A percentile compares a stretch with the other conserved stretches of the same genome.
phyloP scores from a whole-genome alignment of 2,797 vertebrate genomes.

The Periophthalmus magnuspinnatus region DNA sequence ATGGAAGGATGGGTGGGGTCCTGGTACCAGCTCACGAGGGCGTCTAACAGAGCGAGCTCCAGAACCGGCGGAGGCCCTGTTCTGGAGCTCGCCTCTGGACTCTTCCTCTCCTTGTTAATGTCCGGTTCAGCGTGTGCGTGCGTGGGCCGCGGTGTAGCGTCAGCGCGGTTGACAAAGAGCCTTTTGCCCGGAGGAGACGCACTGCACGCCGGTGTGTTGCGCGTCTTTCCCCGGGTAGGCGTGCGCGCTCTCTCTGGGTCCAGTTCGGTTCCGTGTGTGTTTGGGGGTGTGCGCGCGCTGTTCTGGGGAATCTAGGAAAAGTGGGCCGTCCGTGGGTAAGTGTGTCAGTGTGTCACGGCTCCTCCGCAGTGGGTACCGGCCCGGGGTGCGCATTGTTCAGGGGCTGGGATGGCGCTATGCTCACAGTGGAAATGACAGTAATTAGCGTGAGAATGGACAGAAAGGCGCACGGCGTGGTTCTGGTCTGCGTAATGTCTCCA shows the following conservation, averaged over 20 bases:
- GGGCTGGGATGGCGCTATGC: neutral
- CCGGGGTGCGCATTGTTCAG: neutral
- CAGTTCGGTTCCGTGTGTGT: neutral
- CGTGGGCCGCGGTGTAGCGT: neutral
- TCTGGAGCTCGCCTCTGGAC: no score
- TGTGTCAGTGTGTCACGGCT: conserved; percentile 60
- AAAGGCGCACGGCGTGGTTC: no score
- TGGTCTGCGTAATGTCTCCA: no score
- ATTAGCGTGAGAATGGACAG: neutral
- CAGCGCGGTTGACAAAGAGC: neutral
- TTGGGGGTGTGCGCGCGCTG: neutral
- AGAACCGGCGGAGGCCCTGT: neutral
- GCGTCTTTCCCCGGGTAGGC: neutral
- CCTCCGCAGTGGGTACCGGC: neutral
- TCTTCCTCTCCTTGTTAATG: no score
- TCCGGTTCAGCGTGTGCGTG: neutral
- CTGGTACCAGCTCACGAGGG: neutral
- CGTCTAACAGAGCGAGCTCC: neutral
- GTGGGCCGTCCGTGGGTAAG: conserved; percentile 37
- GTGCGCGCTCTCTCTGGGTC: neutral
- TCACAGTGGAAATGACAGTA: neutral
- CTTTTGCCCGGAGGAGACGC: neutral
- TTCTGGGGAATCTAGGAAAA: neutral
- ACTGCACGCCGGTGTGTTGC: neutral
- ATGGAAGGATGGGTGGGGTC: conserved; percentile 62